Evolutionary conservation across 2,888 invertebrate species (phyloP), one percentile per base, ranked within the genome.

Genomic region (Ophion costatus): DNA sequence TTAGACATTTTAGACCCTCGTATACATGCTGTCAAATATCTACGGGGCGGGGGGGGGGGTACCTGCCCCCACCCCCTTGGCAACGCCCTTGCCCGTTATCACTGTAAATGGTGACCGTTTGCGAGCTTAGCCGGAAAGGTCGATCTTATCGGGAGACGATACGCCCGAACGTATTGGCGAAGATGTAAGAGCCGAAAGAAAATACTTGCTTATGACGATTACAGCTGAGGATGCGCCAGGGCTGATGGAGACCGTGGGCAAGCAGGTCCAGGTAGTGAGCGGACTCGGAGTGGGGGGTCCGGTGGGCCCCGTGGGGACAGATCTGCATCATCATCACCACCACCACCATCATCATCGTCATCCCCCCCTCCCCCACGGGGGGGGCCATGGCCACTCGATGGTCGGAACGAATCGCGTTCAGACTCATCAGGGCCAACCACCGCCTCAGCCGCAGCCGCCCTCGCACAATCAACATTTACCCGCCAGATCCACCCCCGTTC

Each of bases 181-280:
- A 14, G 45, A 45, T 45, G 45, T 7, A 45, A 11, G 45, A 11
- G 10, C 14, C 11, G 14, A 45, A 45, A 14, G 17, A n/a, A 29
- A 20, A 45, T 24, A 1, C 75, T 75, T 82, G 73, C 69, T 74
- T 33, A 78, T 66, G 78, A 78, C 87, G 89, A 89, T 93, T 93
- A 83, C 92, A 93, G 93, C 90, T 90, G 91, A 93, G 91, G 91
- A 93, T 93, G 92, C 91, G 91, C 91, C 91, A 92, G 90, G 91
- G 92, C 92, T 91, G 92, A 93, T 92, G 93, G 93, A 93, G 92
- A 92, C 93, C 90, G 93, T 92, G 92, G 92, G 93, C 91, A 93
- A 93, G 90, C 92, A 91, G 92, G 93, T 93, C 92, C 93, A 92
- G 90, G 93, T 93, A 89, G 93, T 93, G 90, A 92, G 92, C 90